Evolutionary conservation across 1,140 invertebrate species (phyloP).

Genomic region (Drosophila persimilis): DNA sequence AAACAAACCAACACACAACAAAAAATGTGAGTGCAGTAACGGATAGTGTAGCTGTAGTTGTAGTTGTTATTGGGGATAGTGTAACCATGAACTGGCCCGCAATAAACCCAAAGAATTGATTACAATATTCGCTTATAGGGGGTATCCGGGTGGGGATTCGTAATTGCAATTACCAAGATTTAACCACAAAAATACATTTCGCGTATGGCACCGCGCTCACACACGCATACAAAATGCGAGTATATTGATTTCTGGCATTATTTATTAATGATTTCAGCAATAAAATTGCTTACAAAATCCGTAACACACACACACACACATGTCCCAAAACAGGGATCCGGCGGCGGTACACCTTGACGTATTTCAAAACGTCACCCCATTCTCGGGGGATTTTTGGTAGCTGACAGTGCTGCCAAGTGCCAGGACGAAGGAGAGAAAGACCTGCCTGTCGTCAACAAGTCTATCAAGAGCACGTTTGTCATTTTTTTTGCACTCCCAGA

Average conservation of each 20-base stretch:
- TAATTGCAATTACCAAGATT: conserved; percentile 73
- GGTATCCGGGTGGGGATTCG: conserved; percentile 22
- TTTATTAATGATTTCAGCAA: conserved; percentile 59
- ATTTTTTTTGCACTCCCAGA: conserved; percentile 67
- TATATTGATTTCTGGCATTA: conserved; percentile 76
- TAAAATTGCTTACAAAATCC: conserved; percentile 59
- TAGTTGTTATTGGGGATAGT: conserved; percentile 19
- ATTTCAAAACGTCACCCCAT: conserved; percentile 19
- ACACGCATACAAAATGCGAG: conserved; percentile 30
- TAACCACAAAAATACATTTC: conserved; percentile 53
- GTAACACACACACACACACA: conserved; percentile 14
- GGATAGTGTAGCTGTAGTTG: conserved; percentile 19
- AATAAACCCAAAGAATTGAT: conserved; percentile 69
- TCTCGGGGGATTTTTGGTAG: conserved; percentile 45
- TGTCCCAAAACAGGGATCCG: no score
- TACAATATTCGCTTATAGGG: conserved; percentile 35
- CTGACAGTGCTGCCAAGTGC: conserved; percentile 76
- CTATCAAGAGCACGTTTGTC: conserved; percentile 81
- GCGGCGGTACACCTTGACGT: not conserved
- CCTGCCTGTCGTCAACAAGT: conserved; percentile 77
- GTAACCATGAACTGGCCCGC: conserved; percentile 48
- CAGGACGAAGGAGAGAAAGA: conserved; percentile 31
- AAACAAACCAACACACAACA: conserved; percentile 35
- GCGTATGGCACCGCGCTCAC: conserved; percentile 2
- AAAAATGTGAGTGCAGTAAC: conserved; percentile 68